phyloP scores from a whole-genome alignment of 2,797 vertebrate genomes.

The Sebastes hubbsi region DNA sequence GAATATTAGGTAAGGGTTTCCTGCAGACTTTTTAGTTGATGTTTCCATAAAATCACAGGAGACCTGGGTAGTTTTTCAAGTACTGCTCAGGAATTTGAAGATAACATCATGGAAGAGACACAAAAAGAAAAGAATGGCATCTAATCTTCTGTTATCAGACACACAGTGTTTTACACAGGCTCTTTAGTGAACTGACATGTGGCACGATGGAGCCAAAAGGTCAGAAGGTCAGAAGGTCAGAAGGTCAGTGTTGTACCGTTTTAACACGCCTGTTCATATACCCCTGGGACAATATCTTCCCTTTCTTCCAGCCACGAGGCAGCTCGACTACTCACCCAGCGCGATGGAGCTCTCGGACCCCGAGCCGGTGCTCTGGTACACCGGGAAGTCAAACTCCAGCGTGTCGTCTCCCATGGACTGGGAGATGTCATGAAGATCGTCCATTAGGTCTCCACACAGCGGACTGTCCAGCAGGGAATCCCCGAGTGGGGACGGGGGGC shows the following conservation, averaged over 20 bases:
- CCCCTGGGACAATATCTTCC: no score
- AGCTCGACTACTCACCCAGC: slow-evolving; percentile 72
- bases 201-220: not conserved
- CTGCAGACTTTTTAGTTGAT: not conserved
- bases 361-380: slow-evolving; percentile 85
- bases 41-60: not conserved
- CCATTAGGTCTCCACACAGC: slow-evolving; percentile 91
- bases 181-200: not conserved
- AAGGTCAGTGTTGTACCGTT: not conserved
- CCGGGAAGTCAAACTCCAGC: slow-evolving; percentile 86
- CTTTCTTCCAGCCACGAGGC: not conserved
- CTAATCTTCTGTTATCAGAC: slow-evolving; percentile 20
- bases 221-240: slow-evolving; percentile 14
- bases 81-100: slow-evolving; percentile 1
- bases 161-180: not conserved
- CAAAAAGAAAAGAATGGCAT: not conserved
- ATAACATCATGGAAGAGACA: not conserved
- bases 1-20: not conserved
- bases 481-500: slow-evolving; percentile 86
- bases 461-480: slow-evolving; percentile 89
- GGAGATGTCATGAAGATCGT: slow-evolving; percentile 87
- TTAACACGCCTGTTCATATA: not conserved
- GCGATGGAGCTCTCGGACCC: slow-evolving; percentile 84
- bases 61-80: not conserved
- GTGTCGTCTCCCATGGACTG: slow-evolving; percentile 86